Conservation (phyloP, 2,888 invertebrate genomes). For the Sipunculus nudus region DNA sequence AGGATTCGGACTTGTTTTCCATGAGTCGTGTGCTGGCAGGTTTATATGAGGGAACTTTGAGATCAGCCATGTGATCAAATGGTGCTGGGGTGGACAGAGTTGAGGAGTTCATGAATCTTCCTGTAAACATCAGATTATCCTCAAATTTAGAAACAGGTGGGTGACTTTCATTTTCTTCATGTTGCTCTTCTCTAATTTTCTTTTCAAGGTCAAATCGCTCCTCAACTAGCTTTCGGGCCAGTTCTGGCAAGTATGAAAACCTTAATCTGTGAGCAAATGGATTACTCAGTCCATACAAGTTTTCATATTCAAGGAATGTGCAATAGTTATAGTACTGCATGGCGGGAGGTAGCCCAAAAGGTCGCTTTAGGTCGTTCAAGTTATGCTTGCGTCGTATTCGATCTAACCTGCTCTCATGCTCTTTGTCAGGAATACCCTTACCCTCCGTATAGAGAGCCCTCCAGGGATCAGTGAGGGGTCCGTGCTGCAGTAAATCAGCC, state of each 20-base stretch:
- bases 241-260: constrained; percentile 61
- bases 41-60: constrained; percentile 93
- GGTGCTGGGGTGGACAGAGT: constrained; percentile 26
- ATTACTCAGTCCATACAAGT: constrained; percentile 45
- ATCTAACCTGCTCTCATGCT: constrained; percentile 50
- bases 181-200: too few relatives aligned
- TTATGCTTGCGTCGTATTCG: constrained; percentile 60
- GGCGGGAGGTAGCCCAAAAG: constrained; percentile 32
- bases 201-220: constrained; percentile 62
- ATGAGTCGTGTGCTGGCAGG: constrained; percentile 65
- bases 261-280: constrained; percentile 49
- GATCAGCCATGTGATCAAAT: constrained; percentile 52
- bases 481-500: constrained; percentile 26
- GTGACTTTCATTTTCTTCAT: too few relatives aligned
- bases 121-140: too few relatives aligned
- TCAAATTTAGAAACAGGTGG: too few relatives aligned
- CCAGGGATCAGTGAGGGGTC: neutral
- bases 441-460: neutral
- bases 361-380: constrained; percentile 38
- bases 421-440: neutral
- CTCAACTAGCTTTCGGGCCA: constrained; percentile 63
- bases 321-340: too few relatives aligned
- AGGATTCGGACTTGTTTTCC: neutral
- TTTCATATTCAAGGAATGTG: constrained; percentile 25
- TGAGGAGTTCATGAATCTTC: too few relatives aligned